Conservation (phyloP, 1,140 invertebrate genomes). For the Drosophila trapezifrons region DNA sequence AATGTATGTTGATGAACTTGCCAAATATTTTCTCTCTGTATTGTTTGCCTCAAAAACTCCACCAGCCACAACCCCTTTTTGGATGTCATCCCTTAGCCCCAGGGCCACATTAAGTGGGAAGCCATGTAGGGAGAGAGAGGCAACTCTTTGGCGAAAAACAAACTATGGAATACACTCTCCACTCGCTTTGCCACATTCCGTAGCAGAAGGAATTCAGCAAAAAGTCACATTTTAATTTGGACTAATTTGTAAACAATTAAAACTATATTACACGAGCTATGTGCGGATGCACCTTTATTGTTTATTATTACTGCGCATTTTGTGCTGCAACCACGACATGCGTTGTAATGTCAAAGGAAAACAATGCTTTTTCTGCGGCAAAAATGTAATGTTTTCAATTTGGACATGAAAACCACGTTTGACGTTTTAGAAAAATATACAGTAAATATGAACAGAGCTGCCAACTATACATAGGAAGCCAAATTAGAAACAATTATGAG, state of each 20-base stretch:
- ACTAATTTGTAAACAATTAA: slow-evolving; percentile 3
- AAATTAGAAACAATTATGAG: not conserved
- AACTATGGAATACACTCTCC: slow-evolving; percentile 13
- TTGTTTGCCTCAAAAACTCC: slow-evolving; percentile 14
- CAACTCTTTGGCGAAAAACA: not conserved
- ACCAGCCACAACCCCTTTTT: not conserved
- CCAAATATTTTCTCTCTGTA: not conserved
- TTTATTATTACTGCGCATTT: slow-evolving; percentile 15
- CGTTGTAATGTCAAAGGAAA: slow-evolving; percentile 13
- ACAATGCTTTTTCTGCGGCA: not conserved
- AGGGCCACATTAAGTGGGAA: slow-evolving; percentile 48
- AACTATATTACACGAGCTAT: not conserved
- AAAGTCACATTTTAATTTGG: slow-evolving; percentile 3
- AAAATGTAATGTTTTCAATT: slow-evolving; percentile 14
- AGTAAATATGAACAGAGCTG: not conserved
- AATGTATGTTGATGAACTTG: too few relatives aligned
- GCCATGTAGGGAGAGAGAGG: not conserved
- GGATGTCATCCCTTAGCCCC: not conserved
- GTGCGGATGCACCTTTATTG: too few relatives aligned
- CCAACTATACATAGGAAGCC: not conserved
- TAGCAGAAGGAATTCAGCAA: not conserved
- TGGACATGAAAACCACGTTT: not conserved
- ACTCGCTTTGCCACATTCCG: too few relatives aligned
- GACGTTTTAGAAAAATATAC: too few relatives aligned
- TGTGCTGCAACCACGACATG: slow-evolving; percentile 6